Percentiles rank a stretch among this genome's conserved stretches.
These are phyloP conservation scores for Tortricodes alternella DNA, from an alignment of 2,888 invertebrate species.

Conservation along the genomic window DNA sequence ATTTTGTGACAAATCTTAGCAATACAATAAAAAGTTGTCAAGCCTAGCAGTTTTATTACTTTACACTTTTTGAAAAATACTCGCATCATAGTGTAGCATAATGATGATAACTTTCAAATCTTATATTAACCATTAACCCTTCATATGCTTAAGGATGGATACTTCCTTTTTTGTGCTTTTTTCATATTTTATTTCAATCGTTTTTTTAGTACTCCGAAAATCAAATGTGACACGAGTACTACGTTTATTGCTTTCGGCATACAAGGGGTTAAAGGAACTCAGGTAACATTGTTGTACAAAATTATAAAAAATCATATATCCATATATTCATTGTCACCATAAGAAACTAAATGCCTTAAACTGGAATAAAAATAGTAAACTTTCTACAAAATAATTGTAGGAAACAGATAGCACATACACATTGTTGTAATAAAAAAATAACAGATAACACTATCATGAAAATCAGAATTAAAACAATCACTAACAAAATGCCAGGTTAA, in stretches of 20 bases:
- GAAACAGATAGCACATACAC: slow-evolving; percentile 36
- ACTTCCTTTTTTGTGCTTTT: too few species aligned
- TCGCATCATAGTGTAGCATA: slow-evolving; percentile 53
- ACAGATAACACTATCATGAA: slow-evolving; percentile 68
- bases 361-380: slow-evolving; percentile 38
- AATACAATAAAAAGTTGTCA: not conserved
- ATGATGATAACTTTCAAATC: slow-evolving; percentile 47
- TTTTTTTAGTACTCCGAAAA: too few species aligned
- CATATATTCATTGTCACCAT: slow-evolving; percentile 27
- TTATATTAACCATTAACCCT: too few species aligned
- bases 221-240: too few species aligned
- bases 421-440: slow-evolving; percentile 58
- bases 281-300: slow-evolving; percentile 75
- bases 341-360: slow-evolving; percentile 46
- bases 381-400: slow-evolving; percentile 33
- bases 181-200: too few species aligned
- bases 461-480: slow-evolving; percentile 69
- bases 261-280: slow-evolving; percentile 64
- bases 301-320: slow-evolving; percentile 33
- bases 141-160: too few species aligned
- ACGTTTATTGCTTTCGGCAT: too few species aligned
- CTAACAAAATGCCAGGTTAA: slow-evolving; percentile 67
- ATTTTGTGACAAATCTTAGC: too few species aligned
- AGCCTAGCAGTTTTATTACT: not conserved
- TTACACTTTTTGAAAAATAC: slow-evolving; percentile 16